Evolutionary conservation across 2,888 invertebrate genomes (phyloP).

Genomic region (Heliconius erato): DNA sequence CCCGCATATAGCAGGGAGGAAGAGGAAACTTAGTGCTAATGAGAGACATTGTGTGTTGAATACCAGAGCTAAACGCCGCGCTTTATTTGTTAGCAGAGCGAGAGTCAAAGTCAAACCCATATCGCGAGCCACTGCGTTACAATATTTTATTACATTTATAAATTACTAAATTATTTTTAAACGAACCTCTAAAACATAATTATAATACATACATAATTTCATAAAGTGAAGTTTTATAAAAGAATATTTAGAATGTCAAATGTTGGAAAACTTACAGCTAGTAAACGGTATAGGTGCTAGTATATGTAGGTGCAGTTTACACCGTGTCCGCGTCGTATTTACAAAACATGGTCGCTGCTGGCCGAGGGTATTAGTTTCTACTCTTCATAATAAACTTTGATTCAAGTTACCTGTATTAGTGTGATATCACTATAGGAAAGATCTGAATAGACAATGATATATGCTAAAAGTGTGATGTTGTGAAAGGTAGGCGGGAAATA

Average conservation of each 20-base stretch:
- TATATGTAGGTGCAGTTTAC: not conserved
- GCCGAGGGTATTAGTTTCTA: not conserved
- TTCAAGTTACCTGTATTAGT: slow-evolving; percentile 25
- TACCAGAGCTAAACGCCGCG: not conserved
- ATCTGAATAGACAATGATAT: not conserved
- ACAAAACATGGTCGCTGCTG: slow-evolving; percentile 27
- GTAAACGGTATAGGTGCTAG: not conserved
- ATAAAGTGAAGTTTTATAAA: no score
- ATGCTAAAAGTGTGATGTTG: not conserved
- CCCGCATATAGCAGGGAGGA: not conserved
- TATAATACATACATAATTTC: no score
- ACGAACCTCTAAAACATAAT: no score
- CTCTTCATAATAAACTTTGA: slow-evolving; percentile 29
- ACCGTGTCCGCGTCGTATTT: slow-evolving; percentile 25
- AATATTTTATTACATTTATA: no score
- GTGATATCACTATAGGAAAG: not conserved
- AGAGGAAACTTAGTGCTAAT: no score
- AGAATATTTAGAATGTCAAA: not conserved
- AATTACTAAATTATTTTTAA: no score
- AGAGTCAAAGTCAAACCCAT: no score
- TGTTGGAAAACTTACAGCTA: not conserved
- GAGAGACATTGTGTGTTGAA: no score
- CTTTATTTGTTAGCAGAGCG: not conserved
- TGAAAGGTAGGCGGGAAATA: no score
- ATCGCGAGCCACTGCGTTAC: no score